A percentile compares a stretch with the other conserved stretches of the same genome.
Conservation (phyloP, 1,140 invertebrate genomes). For the Araneus ventricosus region DNA sequence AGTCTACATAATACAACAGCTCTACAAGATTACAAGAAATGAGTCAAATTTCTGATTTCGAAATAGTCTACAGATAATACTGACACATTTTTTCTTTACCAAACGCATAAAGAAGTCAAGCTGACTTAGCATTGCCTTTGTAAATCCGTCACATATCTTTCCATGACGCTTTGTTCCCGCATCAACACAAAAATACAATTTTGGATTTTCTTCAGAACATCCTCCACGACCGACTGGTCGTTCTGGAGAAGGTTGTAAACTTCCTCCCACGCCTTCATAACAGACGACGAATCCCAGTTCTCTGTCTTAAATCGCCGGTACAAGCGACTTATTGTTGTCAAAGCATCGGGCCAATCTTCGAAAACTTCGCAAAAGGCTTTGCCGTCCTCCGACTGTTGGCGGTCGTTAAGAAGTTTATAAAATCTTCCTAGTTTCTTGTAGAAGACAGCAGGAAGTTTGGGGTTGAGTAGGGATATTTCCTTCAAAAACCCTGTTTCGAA, state of each 20-base stretch:
- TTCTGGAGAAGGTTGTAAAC: background rate
- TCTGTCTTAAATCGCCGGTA: background rate
- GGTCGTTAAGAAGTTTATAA: background rate
- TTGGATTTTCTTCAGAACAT: slow-evolving; percentile 11
- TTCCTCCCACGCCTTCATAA: slow-evolving; percentile 1
- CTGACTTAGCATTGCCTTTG: background rate
- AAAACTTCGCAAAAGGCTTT: background rate
- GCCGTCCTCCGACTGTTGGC: background rate
- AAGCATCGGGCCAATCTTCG: background rate
- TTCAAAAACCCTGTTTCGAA: background rate
- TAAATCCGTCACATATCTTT: background rate
- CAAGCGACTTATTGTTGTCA: background rate
- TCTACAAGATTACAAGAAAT: no score
- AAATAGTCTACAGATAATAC: no score
- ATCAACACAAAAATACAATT: slow-evolving; percentile 4
- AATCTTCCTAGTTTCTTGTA: background rate
- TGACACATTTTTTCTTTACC: no score
- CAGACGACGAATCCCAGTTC: background rate
- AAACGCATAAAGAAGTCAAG: no score
- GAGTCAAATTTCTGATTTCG: no score
- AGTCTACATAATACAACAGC: no score
- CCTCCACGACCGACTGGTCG: background rate
- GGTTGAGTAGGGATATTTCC: background rate
- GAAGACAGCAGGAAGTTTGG: background rate
- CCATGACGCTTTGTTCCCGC: background rate